Evolutionary conservation across 2,888 invertebrate species (phyloP).

Genomic region (Plagodis dolabraria): DNA sequence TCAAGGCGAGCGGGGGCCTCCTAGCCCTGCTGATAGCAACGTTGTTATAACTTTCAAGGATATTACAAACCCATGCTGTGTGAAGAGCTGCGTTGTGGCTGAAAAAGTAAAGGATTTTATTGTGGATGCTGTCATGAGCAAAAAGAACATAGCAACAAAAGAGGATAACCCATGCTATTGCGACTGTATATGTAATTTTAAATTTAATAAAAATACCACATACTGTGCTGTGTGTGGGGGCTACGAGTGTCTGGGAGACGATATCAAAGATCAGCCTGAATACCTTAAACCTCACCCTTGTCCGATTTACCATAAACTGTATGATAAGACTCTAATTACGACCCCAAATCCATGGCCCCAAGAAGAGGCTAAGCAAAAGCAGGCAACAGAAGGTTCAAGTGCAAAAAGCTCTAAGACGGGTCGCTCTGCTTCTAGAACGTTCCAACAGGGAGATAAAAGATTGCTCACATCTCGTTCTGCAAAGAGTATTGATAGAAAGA

Average conservation of each 20-base stretch:
- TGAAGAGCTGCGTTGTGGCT: slow-evolving; percentile 67
- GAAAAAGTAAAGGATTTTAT: slow-evolving; percentile 73
- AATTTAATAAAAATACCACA: slow-evolving; percentile 68
- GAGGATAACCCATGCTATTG: slow-evolving; percentile 68
- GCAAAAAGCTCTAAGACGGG: slow-evolving; percentile 52
- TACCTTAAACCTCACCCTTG: slow-evolving; percentile 72
- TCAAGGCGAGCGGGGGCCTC: slow-evolving; percentile 42
- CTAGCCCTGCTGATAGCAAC: slow-evolving; percentile 74
- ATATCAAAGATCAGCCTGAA: slow-evolving; percentile 63
- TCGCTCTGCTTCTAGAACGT: slow-evolving; percentile 20
- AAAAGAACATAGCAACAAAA: slow-evolving; percentile 42
- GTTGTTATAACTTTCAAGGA: slow-evolving; percentile 61
- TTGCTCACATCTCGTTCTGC: slow-evolving; percentile 40
- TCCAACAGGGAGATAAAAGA: slow-evolving; percentile 31
- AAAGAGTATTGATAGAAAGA: slow-evolving; percentile 48
- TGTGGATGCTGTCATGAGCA: slow-evolving; percentile 52
- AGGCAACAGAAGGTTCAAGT: slow-evolving; percentile 45
- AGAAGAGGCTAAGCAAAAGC: slow-evolving; percentile 43
- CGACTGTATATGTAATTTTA: slow-evolving; percentile 73
- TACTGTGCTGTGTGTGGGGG: slow-evolving; percentile 77
- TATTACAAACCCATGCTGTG: slow-evolving; percentile 69
- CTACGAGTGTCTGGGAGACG: slow-evolving; percentile 72
- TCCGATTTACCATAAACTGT: slow-evolving; percentile 75
- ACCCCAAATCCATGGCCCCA: slow-evolving; percentile 67
- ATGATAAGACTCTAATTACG: slow-evolving; percentile 65